Base-by-base conservation (phyloP, 2,797 vertebrate genomes). In the Macroramphosus scolopax region DNA sequence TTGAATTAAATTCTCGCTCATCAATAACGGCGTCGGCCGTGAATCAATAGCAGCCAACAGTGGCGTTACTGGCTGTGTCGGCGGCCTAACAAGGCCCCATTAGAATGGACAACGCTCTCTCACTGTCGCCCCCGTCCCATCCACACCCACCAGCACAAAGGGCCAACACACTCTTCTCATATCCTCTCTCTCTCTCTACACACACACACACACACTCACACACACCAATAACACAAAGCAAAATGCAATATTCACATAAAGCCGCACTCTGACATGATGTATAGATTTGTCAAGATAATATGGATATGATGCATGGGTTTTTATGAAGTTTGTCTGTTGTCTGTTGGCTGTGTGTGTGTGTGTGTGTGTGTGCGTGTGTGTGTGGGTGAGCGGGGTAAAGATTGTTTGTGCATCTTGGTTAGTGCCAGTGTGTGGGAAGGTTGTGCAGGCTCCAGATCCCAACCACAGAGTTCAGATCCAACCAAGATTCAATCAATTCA, bases 1-100 rank as follows among this genome's bases (percentile, higher is more conserved):
- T 84, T 80, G 81, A 86, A 91, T 90, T 87, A 89, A 87, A 91
- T 86, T 87, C 81, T 75, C 76, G 75, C 79, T 88, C 83, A 90
- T 90, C 86, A 88, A 90, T 90, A 91, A 88, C 65, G 48, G 55
- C 73, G 78, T 81, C 43, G 68, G 72, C 74, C 58, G 44, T 66
- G 63, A 85, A 89, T 90, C 90, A 87, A 90, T 90, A 89, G 77
- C 66, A 68, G 77, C 68, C 77, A 83, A 68, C 80, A 51, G 76
- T 76, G 69, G 78, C 49, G 66, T 76, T 81, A 45, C 74, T 72
- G 75, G 65, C 63, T 83, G 73, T 79, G 80, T 86, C 84, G 77
- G 66, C 34, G 70, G 68, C 79, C 83, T 82, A 87, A 87, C 83
- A 80, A 82, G 81, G 58, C 59, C 77, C 82, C 60, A 78, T 86